Evolutionary conservation across 2,113 vertebrate genomes (phyloP).

Genomic region (Poicephalus gulielmi): DNA sequence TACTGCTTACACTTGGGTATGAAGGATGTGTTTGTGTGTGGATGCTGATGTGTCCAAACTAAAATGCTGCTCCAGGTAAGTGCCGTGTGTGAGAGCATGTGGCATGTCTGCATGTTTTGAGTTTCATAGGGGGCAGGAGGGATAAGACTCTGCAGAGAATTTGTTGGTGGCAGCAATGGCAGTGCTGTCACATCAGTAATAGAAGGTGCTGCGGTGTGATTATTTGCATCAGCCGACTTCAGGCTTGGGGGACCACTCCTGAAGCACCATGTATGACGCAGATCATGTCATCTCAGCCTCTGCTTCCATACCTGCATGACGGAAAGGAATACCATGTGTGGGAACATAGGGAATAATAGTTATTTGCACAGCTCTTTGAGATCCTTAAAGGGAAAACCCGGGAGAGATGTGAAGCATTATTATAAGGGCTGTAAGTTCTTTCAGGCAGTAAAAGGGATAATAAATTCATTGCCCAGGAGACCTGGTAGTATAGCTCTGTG

Average conservation of each 20-base stretch:
- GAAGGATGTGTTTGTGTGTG: background rate
- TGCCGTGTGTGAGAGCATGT: background rate
- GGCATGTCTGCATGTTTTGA: background rate
- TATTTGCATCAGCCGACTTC: background rate
- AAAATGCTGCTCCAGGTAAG: background rate
- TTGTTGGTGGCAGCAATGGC: background rate
- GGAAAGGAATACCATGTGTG: background rate
- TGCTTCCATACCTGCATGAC: background rate
- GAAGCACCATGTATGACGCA: background rate
- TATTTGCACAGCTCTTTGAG: constrained; percentile 33
- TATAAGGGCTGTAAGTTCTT: constrained; percentile 39
- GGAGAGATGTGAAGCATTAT: constrained; percentile 15
- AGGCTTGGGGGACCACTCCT: background rate
- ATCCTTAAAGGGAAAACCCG: constrained; percentile 11
- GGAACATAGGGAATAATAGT: background rate
- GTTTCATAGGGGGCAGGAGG: background rate
- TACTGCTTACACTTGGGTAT: background rate
- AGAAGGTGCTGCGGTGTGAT: background rate
- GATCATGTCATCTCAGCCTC: background rate
- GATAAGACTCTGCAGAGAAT: background rate
- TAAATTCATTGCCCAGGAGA: constrained; percentile 49
- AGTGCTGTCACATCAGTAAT: background rate
- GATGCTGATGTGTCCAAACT: background rate
- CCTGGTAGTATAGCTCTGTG: background rate
- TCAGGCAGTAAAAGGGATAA: constrained; percentile 44